A percentile compares a stretch with the other conserved stretches of the same genome.
Evolutionary conservation across 2,113 vertebrate genomes (phyloP).

Genomic region (Corythornis cristatus): DNA sequence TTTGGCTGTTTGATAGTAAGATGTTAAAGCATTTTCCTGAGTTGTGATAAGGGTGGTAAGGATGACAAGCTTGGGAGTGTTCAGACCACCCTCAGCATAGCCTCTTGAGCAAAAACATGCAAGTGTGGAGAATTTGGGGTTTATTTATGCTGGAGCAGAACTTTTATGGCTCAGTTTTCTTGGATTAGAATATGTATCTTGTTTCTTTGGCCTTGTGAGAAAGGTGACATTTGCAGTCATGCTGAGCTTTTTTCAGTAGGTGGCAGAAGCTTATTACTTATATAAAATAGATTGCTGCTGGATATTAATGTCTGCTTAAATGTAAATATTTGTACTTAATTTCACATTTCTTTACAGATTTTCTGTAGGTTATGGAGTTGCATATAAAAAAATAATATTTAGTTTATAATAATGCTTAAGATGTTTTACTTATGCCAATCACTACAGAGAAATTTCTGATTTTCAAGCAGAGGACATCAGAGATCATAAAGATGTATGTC

Average conservation of each 20-base stretch:
- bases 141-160: background rate
- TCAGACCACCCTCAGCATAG: background rate
- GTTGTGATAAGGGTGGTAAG: background rate
- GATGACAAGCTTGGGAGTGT: background rate
- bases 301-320: background rate
- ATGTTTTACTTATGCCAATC: background rate
- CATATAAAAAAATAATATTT: background rate
- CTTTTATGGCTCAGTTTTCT: background rate
- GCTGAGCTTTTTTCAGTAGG: constrained; percentile 54
- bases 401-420: background rate
- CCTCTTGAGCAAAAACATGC: background rate
- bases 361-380: background rate
- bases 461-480: background rate
- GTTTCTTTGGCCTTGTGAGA: background rate
- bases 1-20: background rate
- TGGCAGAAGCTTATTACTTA: constrained; percentile 63
- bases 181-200: background rate
- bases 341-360: background rate
- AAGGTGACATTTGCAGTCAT: background rate
- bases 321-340: background rate
- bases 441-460: background rate
- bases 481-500: background rate
- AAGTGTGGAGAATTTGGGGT: background rate
- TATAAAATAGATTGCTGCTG: background rate
- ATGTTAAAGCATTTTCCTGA: fast-evolving